A percentile compares a stretch with the other conserved stretches of the same genome.
These are phyloP conservation scores for Semotilus atromaculatus DNA, from an alignment of 2,797 vertebrate genomes.

Conservation along the genomic window DNA sequence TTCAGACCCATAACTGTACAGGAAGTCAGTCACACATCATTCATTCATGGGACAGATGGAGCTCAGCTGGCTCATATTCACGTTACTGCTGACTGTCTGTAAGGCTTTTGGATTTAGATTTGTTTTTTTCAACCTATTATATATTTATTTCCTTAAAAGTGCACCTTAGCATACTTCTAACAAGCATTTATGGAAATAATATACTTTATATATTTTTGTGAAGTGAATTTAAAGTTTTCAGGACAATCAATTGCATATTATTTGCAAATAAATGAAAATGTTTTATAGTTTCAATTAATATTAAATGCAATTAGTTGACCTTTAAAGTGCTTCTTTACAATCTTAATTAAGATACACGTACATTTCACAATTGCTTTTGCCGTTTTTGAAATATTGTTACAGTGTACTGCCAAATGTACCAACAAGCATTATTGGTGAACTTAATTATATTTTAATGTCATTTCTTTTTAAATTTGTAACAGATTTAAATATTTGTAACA, in stretches of 20 bases:
- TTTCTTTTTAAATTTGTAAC: neutral
- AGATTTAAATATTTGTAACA: neutral
- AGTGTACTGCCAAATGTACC: neutral
- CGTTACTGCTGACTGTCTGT: conserved; percentile 22
- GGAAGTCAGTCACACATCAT: neutral
- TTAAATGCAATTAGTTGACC: neutral
- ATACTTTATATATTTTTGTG: neutral
- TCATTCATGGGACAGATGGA: conserved; percentile 1
- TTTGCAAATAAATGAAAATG: neutral
- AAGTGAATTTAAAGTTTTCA: neutral
- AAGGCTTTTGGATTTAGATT: neutral
- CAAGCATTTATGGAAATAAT: neutral
- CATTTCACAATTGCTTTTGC: neutral
- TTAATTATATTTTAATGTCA: neutral
- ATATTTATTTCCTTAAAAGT: too few relatives aligned
- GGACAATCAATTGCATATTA: too few relatives aligned
- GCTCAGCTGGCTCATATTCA: neutral
- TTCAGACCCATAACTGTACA: neutral
- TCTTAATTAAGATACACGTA: neutral
- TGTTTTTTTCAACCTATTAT: neutral
- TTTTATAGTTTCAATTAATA: neutral
- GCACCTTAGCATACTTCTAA: neutral
- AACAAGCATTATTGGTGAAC: neutral
- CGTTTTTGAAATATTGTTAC: neutral
- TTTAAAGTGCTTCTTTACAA: neutral